Evolutionary conservation across 2,797 vertebrate species (phyloP).

Genomic region (Bryconaethiops microstoma): DNA sequence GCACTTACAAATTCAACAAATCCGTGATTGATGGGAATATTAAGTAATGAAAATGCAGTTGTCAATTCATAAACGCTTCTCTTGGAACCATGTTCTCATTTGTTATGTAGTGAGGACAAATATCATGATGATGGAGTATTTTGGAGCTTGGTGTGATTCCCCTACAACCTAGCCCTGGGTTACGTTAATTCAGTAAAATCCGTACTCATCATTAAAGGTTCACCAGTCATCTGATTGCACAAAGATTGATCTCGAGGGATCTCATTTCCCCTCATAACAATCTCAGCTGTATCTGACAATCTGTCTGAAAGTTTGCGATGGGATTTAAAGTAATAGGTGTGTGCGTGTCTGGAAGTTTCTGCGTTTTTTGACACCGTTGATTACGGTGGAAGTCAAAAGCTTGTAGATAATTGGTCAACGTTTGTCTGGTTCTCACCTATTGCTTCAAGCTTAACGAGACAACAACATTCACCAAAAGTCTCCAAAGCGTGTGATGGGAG

Average conservation of each 20-base stretch:
- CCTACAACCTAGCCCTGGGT: no score
- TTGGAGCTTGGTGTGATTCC: no score
- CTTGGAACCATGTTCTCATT: conserved; percentile 12
- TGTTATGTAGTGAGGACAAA: neutral
- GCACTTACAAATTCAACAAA: conserved; percentile 30
- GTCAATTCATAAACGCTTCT: conserved; percentile 24
- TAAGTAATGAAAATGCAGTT: conserved; percentile 51
- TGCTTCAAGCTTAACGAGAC: conserved; percentile 58
- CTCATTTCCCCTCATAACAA: conserved; percentile 24
- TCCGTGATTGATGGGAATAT: conserved; percentile 44
- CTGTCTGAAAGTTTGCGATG: conserved; percentile 14
- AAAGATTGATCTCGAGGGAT: conserved; percentile 1
- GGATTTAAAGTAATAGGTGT: neutral
- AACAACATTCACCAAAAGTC: conserved; percentile 47
- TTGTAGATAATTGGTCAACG: conserved; percentile 53
- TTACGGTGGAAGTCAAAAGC: conserved; percentile 44
- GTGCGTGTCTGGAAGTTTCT: neutral
- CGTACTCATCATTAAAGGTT: neutral
- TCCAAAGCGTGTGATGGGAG: conserved; percentile 34
- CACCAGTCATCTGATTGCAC: conserved; percentile 1
- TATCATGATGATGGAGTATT: no score
- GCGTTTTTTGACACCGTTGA: neutral
- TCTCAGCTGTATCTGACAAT: conserved; percentile 1
- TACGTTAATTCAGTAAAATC: conserved; percentile 26
- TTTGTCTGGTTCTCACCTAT: conserved; percentile 42